These are phyloP conservation scores for Montipora sp. DNA, from an alignment of 64 coral and sea anemone genomes.

Conservation along the genomic window DNA sequence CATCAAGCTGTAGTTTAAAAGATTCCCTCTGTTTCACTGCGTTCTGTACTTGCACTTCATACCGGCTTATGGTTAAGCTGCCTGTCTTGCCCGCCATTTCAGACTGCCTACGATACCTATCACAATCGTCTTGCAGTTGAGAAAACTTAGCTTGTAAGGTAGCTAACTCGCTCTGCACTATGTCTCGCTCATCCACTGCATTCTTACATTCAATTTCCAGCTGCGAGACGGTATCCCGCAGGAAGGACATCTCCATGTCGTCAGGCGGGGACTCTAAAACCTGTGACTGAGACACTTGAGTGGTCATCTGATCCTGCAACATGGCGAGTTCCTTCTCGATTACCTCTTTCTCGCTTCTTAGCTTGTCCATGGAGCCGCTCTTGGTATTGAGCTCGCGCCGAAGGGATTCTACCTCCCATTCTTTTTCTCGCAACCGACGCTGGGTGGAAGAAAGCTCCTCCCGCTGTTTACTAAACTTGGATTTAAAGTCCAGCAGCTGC, in stretches of 20 bases:
- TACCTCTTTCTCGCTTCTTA: slow-evolving; percentile 71
- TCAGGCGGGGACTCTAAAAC: slow-evolving; percentile 79
- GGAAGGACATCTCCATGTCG: slow-evolving; percentile 65
- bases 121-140: slow-evolving; percentile 64
- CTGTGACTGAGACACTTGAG: slow-evolving; percentile 57
- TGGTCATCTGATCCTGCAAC: slow-evolving; percentile 72
- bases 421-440: slow-evolving; percentile 60
- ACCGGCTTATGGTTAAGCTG: slow-evolving; percentile 72
- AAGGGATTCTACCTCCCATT: slow-evolving; percentile 84
- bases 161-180: slow-evolving; percentile 63
- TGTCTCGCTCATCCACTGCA: slow-evolving; percentile 78
- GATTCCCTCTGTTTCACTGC: slow-evolving; percentile 65
- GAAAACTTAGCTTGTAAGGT: slow-evolving; percentile 64
- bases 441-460: slow-evolving; percentile 51
- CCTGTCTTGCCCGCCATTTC: slow-evolving; percentile 75
- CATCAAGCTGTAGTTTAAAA: slow-evolving; percentile 62
- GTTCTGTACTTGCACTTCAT: slow-evolving; percentile 78
- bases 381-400: slow-evolving; percentile 71
- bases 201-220: slow-evolving; percentile 68
- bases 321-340: slow-evolving; percentile 77
- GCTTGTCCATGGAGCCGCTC: slow-evolving; percentile 55
- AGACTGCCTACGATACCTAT: slow-evolving; percentile 71
- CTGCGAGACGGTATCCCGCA: slow-evolving; percentile 78
- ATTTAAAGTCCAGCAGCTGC: slow-evolving; percentile 70
- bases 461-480: slow-evolving; percentile 70